Evolutionary conservation across 2,888 invertebrate genomes (phyloP).

Genomic region (Tethea ocularis): DNA sequence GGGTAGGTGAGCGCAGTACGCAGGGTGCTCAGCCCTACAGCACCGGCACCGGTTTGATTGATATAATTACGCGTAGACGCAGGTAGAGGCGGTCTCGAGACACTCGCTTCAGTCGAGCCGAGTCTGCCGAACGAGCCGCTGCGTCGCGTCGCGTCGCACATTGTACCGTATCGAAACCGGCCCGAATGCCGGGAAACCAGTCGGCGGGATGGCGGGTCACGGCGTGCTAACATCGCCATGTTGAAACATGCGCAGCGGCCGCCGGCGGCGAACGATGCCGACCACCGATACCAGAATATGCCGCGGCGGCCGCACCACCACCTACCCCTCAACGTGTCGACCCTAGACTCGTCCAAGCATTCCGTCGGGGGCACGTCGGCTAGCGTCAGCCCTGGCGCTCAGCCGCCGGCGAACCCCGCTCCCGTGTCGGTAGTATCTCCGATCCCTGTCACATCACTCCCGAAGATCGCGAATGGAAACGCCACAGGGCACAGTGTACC

Average conservation of each 20-base stretch:
- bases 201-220: conserved; percentile 73
- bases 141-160: conserved; percentile 20
- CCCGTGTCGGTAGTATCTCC: conserved; percentile 58
- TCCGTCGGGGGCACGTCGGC: conserved; percentile 84
- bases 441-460: conserved; percentile 66
- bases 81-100: conserved; percentile 40
- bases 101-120: conserved; percentile 55
- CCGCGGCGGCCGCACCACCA: conserved; percentile 84
- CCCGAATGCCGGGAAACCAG: conserved; percentile 71
- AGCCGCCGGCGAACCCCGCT: conserved; percentile 48
- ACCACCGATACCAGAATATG: conserved; percentile 83
- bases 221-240: conserved; percentile 82
- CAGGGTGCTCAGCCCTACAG: conserved; percentile 34
- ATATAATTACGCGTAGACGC: conserved; percentile 67
- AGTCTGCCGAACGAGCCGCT: conserved; percentile 42
- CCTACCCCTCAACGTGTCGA: conserved; percentile 87
- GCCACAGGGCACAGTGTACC: conserved; percentile 78
- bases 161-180: conserved; percentile 40
- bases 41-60: conserved; percentile 53
- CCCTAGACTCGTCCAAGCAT: conserved; percentile 87
- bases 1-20: background rate
- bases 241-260: conserved; percentile 88
- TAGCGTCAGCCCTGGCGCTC: conserved; percentile 83
- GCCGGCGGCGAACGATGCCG: conserved; percentile 80
- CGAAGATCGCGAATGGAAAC: conserved; percentile 79